phyloP scores from a whole-genome alignment of 2,888 invertebrate genomes.

The Heteropelma amictum region DNA sequence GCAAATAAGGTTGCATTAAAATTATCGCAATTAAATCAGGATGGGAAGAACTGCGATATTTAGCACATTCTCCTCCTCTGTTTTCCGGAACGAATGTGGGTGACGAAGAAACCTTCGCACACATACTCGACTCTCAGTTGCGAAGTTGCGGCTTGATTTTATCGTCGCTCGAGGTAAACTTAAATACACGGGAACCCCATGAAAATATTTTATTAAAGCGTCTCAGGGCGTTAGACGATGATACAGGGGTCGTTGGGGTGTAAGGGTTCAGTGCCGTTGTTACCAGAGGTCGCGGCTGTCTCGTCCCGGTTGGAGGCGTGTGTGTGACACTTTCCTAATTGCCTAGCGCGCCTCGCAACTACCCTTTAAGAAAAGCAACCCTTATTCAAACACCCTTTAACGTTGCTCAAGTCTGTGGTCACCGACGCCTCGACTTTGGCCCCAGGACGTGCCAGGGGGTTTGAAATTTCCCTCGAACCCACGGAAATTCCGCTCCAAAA shows the following conservation, averaged over 20 bases:
- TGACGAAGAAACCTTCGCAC: too few relatives aligned
- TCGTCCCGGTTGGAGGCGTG: conserved; percentile 71
- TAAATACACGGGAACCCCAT: background rate
- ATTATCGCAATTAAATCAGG: too few relatives aligned
- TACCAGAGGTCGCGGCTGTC: conserved; percentile 60
- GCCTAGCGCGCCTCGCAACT: conserved; percentile 65
- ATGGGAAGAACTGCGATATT: too few relatives aligned
- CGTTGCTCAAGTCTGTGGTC: conserved; percentile 38
- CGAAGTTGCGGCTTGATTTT: too few relatives aligned
- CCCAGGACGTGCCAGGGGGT: conserved; percentile 19
- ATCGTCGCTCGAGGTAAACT: background rate
- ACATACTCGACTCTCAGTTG: too few relatives aligned
- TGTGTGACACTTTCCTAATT: conserved; percentile 77
- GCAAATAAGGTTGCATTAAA: too few relatives aligned
- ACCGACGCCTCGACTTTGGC: conserved; percentile 40
- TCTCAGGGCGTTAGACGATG: conserved; percentile 28
- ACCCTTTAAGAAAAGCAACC: conserved; percentile 73
- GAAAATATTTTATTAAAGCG: conserved; percentile 8
- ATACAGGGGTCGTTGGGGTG: conserved; percentile 46
- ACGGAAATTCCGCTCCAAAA: background rate
- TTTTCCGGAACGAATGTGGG: too few relatives aligned
- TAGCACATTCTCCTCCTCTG: too few relatives aligned
- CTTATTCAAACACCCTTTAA: conserved; percentile 57
- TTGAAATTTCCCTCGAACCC: conserved; percentile 20
- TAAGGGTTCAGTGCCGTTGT: conserved; percentile 32